phyloP scores from a whole-genome alignment of 2,797 vertebrate species.

The Dryobates pubescens region DNA sequence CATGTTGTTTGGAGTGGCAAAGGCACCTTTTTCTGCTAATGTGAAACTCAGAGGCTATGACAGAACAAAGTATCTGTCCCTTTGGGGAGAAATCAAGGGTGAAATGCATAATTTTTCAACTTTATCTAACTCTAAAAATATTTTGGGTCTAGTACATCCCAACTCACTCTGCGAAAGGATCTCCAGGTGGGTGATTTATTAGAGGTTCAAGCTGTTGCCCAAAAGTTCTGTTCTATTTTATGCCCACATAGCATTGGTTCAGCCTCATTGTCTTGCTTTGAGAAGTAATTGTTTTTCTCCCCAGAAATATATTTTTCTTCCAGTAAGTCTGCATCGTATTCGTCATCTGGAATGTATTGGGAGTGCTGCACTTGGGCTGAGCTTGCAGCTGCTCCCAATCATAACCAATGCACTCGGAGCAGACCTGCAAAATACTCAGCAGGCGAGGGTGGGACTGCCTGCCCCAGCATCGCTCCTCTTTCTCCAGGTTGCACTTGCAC shows the following conservation, averaged over 20 bases:
- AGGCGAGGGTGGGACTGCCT: background rate
- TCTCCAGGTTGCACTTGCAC: fast-evolving
- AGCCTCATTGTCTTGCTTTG: constrained; percentile 44
- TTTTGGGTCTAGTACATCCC: background rate
- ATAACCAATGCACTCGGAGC: constrained; percentile 6
- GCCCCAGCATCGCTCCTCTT: background rate
- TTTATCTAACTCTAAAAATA: constrained; percentile 27
- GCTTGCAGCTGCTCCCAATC: constrained; percentile 73
- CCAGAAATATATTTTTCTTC: constrained; percentile 60
- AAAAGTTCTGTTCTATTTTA: constrained; percentile 53
- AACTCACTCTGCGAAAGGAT: constrained; percentile 1
- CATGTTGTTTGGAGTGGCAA: background rate
- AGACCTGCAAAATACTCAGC: constrained; percentile 1
- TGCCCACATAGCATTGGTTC: background rate
- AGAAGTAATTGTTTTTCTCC: constrained; percentile 64
- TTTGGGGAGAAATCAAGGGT: background rate
- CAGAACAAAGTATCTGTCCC: background rate
- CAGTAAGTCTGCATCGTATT: constrained; percentile 65
- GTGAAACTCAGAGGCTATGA: background rate
- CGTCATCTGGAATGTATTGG: constrained; percentile 72
- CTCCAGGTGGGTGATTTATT: constrained; percentile 65
- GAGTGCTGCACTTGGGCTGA: constrained; percentile 20
- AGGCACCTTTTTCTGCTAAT: constrained; percentile 26
- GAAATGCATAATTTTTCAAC: constrained; percentile 41
- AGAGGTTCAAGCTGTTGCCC: constrained; percentile 4